Evolutionary conservation across 2,888 invertebrate species (phyloP).

Genomic region (Rotaria magnacalcarata): DNA sequence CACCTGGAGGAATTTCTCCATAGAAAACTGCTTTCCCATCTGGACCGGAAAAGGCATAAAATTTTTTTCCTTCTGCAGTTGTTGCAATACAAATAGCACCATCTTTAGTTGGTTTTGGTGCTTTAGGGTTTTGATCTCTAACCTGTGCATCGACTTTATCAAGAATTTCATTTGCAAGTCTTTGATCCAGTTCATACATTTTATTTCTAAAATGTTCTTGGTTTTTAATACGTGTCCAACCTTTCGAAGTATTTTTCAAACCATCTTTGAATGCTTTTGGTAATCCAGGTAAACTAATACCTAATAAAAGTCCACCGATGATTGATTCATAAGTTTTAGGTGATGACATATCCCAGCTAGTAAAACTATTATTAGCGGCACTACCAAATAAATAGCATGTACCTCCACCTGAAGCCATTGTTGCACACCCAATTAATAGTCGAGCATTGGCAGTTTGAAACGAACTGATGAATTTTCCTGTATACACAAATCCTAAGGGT

Average conservation of each 20-base stretch:
- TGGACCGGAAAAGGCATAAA: no score
- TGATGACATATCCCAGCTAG: neutral
- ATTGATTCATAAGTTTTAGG: constrained; percentile 14
- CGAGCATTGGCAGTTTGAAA: neutral
- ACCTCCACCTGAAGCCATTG: neutral
- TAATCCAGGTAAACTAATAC: constrained; percentile 14
- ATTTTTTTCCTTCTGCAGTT: no score
- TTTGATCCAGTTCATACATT: neutral
- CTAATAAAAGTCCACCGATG: neutral
- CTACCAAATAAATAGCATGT: neutral
- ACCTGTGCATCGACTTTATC: no score
- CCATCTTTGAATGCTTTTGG: neutral
- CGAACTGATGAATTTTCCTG: neutral
- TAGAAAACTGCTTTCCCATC: no score
- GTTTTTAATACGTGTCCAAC: neutral
- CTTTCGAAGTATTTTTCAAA: neutral
- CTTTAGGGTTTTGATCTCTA: no score
- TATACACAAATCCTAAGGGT: neutral
- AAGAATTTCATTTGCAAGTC: no score
- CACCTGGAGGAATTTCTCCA: no score
- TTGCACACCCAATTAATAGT: neutral
- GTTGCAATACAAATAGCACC: no score
- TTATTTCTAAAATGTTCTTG: neutral
- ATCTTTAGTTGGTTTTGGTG: no score
- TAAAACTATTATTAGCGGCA: neutral